Evolutionary conservation across 2,797 vertebrate species (phyloP).

Genomic region (Paratrypauchen microcephalus): DNA sequence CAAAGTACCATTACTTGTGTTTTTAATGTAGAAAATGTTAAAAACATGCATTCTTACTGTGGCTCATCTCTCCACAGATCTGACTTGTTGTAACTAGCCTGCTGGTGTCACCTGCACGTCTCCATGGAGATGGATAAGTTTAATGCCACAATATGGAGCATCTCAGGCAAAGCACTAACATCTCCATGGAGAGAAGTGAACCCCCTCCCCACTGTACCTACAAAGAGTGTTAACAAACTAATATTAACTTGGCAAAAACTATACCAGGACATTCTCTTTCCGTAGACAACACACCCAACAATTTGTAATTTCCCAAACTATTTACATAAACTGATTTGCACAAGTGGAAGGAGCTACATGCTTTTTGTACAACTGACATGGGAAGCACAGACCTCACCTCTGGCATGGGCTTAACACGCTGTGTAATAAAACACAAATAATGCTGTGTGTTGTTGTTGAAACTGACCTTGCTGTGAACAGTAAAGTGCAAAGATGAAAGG

Average conservation of each 20-base stretch:
- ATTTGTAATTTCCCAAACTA: constrained; percentile 5
- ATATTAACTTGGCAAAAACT: neutral
- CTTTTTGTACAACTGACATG: constrained; percentile 7
- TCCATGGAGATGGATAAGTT: neutral
- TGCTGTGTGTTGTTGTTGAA: constrained; percentile 26
- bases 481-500: constrained; percentile 52
- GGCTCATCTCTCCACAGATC: too few relatives aligned
- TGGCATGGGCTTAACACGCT: constrained; percentile 26
- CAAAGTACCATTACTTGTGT: too few relatives aligned
- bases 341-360: neutral
- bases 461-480: constrained; percentile 50
- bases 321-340: constrained; percentile 3
- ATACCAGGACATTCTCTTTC: neutral
- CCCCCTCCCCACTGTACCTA: neutral
- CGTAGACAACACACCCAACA: neutral
- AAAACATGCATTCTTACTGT: too few relatives aligned
- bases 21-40: too few relatives aligned
- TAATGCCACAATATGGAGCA: neutral
- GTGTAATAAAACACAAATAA: constrained; percentile 37
- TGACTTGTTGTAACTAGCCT: too few relatives aligned
- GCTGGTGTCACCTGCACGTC: too few relatives aligned
- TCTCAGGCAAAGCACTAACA: neutral
- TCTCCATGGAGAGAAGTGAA: neutral
- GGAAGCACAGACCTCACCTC: constrained; percentile 18
- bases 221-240: too few relatives aligned